Evolutionary conservation across 1,140 invertebrate species (phyloP), one percentile per base, ranked within the genome.

Genomic region (Drosophila jambulina): DNA sequence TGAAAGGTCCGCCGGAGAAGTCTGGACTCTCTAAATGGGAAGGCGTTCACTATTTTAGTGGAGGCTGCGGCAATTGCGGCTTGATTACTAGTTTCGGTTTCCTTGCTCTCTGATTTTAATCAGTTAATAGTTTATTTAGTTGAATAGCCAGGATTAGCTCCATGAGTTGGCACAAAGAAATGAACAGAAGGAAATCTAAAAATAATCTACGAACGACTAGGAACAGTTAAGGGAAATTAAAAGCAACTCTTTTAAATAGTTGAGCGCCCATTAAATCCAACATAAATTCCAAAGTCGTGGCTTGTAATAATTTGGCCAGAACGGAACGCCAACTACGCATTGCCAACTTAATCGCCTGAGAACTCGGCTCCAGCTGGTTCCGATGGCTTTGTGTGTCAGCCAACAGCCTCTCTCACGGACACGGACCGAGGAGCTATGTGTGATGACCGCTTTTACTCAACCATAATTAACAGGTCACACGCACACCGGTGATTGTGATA

Each of bases 121-220:
- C 85, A 78, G 85, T 82, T 90, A 88, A 88, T 88, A 88, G 85
- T 90, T 88, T 90, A 88, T 88, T 88, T 91, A 88, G 84, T 71
- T 78, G 77, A 70, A 40, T 49, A 65, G 34, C 36, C n/a, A 21
- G 34, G 65, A 36, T 48, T 42, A 53, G 49, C n/a, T 27, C 49
- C 54, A 5, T 32, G 63, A 40, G 48, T 32, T 4, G 40, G 32
- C 36, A 19, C 9, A 4, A 23, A 72, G 13, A 53, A 36, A 36
- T 36, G 23, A 74, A 54, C 70, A 51, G 32, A 40, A 71, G 34
- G n/a, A 23, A 25, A 36, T 32, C 19, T 53, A 23, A 53, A 34
- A 21, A 53, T 34, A 34, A 54, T 54, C 51, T 32, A 12, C 19
- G 1, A 21, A 25, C 32, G n/a, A 8, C n/a, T 40, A 29, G 25